Evolutionary conservation across 2,888 invertebrate genomes (phyloP).

Genomic region (Allacma fusca): DNA sequence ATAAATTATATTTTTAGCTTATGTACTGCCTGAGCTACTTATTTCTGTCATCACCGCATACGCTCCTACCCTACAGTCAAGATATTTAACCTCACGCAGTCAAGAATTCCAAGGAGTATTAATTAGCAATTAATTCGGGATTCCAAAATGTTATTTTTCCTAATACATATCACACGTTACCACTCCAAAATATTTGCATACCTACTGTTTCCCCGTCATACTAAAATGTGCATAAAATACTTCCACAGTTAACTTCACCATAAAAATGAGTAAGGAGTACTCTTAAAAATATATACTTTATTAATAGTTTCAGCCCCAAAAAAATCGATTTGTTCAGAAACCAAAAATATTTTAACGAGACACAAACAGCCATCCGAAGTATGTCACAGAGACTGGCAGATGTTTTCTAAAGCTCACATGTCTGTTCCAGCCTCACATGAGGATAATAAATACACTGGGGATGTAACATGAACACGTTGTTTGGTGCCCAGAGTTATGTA

Average conservation of each 20-base stretch:
- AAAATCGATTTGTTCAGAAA: no score
- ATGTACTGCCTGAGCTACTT: background rate
- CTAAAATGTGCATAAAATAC: no score
- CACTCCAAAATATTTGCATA: no score
- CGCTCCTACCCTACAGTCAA: background rate
- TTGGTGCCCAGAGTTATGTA: background rate
- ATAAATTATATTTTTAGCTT: conserved; percentile 18
- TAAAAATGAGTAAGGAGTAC: no score
- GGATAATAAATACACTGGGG: background rate
- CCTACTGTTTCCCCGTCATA: no score
- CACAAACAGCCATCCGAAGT: no score
- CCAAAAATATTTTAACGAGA: no score
- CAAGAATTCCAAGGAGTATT: background rate
- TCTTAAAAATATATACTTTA: no score
- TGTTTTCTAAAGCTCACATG: background rate
- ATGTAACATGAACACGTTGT: background rate
- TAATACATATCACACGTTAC: background rate
- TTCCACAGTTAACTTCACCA: no score
- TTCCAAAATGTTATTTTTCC: background rate
- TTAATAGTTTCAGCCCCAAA: no score
- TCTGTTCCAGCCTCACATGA: background rate
- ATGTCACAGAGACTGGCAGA: no score
- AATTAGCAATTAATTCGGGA: background rate
- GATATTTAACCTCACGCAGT: background rate
- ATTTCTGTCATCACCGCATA: background rate